Percentiles rank a stretch among this genome's conserved stretches.
Evolutionary conservation across 2,888 invertebrate species (phyloP).

Genomic region (Amblyjoppa fuscipennis): DNA sequence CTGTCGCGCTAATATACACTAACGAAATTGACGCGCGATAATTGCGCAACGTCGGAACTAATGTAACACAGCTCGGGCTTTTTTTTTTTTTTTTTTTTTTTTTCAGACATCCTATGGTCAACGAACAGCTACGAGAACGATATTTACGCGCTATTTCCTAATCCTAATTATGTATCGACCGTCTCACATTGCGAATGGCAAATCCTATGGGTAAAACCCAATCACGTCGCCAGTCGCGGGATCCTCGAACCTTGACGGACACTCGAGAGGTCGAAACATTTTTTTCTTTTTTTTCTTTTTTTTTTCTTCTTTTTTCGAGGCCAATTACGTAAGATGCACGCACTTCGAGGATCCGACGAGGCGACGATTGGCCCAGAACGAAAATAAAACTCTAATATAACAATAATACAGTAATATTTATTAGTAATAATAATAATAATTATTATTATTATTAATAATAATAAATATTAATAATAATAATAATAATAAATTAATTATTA

Average conservation of each 20-base stretch:
- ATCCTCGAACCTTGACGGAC: background rate
- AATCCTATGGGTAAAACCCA: background rate
- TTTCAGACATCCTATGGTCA: background rate
- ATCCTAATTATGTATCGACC: slow-evolving; percentile 27
- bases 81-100: background rate
- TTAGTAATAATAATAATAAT: background rate
- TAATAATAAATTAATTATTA: background rate
- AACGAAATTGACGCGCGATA: slow-evolving; percentile 5
- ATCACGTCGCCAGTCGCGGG: background rate
- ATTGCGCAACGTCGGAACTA: too few relatives aligned
- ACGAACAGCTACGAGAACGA: slow-evolving; percentile 21
- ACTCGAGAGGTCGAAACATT: background rate
- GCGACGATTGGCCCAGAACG: background rate
- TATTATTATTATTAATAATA: background rate
- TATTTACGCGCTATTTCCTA: slow-evolving; percentile 38
- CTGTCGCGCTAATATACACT: slow-evolving; percentile 38
- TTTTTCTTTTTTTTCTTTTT: background rate
- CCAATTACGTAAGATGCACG: background rate
- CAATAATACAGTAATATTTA: background rate
- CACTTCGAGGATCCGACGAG: slow-evolving; percentile 16
- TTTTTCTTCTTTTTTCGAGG: background rate
- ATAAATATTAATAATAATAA: background rate
- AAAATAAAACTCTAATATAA: background rate
- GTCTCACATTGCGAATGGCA: background rate
- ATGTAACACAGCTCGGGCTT: too few relatives aligned